A percentile compares a stretch with the other conserved stretches of the same genome.
These are phyloP conservation scores for Megaptera novaeangliae DNA, from an alignment of 2,113 vertebrate species.

Conservation along the genomic window DNA sequence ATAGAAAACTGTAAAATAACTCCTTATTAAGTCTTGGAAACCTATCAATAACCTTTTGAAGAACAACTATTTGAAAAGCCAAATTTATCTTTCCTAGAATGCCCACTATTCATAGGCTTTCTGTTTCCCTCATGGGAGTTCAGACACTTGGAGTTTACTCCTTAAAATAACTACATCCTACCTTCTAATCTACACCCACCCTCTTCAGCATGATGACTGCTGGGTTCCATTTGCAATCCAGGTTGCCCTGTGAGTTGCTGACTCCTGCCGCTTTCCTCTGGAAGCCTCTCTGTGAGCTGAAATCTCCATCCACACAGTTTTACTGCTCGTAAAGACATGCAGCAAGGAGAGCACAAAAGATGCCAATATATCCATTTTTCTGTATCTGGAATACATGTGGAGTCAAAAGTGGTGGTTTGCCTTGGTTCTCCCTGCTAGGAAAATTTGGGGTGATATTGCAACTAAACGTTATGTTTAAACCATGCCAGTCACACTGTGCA, in stretches of 20 bases:
- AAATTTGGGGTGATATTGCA: slow-evolving; percentile 69
- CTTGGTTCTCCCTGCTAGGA: slow-evolving; percentile 60
- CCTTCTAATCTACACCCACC: background rate
- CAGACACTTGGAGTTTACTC: background rate
- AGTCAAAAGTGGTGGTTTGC: slow-evolving; percentile 68
- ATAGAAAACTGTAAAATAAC: background rate
- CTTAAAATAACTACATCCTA: slow-evolving; percentile 20
- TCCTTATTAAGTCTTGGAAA: slow-evolving; percentile 21
- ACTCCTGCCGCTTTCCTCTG: background rate
- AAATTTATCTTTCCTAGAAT: slow-evolving; percentile 41
- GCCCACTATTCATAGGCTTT: background rate
- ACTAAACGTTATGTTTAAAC: slow-evolving; percentile 46
- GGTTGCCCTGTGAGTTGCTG: background rate
- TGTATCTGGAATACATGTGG: slow-evolving; percentile 46
- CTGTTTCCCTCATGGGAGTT: background rate
- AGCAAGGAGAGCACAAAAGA: slow-evolving; percentile 46
- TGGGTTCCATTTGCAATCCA: background rate
- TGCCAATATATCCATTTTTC: slow-evolving; percentile 65
- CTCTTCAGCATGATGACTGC: background rate
- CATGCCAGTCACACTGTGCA: slow-evolving; percentile 42
- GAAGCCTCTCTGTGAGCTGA: background rate
- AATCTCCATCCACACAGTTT: background rate
- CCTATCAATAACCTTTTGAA: background rate
- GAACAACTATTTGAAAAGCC: background rate
- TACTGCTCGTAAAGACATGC: background rate